Percentiles rank a stretch among this genome's conserved stretches.
Evolutionary conservation across 2,888 invertebrate species (phyloP).

Genomic region (Synanthedon andrenaeformis): DNA sequence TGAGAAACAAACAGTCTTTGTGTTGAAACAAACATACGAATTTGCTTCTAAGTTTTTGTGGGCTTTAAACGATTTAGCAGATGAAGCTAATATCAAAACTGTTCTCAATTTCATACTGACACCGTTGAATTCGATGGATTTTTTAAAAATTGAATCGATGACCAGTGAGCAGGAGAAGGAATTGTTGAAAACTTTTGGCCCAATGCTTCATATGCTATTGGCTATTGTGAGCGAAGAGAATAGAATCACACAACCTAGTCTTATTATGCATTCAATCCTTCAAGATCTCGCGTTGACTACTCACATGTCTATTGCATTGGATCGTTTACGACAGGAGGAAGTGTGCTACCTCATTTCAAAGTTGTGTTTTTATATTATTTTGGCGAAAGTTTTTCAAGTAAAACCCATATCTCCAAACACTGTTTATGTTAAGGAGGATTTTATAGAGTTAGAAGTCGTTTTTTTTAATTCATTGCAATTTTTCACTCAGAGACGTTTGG

Average conservation of each 20-base stretch:
- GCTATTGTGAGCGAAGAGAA: conserved; percentile 65
- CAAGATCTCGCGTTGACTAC: conserved; percentile 42
- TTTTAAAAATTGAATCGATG: conserved; percentile 57
- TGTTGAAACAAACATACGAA: conserved; percentile 74
- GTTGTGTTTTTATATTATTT: conserved; percentile 50
- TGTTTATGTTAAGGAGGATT: conserved; percentile 37
- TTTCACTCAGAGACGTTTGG: conserved; percentile 33
- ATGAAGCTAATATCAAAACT: conserved; percentile 60
- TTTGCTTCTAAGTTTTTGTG: conserved; percentile 73
- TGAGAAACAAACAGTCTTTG: conserved; percentile 77
- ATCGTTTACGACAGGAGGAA: conserved; percentile 52
- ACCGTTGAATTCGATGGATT: conserved; percentile 70
- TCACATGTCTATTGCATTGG: conserved; percentile 40
- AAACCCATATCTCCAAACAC: conserved; percentile 37
- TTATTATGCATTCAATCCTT: conserved; percentile 30
- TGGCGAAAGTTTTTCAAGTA: conserved; percentile 38
- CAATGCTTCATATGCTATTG: conserved; percentile 68
- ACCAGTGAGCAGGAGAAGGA: conserved; percentile 61
- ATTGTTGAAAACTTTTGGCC: conserved; percentile 63
- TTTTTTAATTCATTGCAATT: conserved; percentile 42
- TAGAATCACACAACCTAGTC: conserved; percentile 42
- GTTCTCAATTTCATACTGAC: conserved; percentile 68
- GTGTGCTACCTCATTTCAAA: conserved; percentile 58
- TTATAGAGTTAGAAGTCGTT: conserved; percentile 29
- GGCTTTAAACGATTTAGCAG: conserved; percentile 59